A percentile compares a stretch with the other conserved stretches of the same genome.
Conservation (phyloP, 92 coral and sea anemone species). For the Ricordea florida region DNA sequence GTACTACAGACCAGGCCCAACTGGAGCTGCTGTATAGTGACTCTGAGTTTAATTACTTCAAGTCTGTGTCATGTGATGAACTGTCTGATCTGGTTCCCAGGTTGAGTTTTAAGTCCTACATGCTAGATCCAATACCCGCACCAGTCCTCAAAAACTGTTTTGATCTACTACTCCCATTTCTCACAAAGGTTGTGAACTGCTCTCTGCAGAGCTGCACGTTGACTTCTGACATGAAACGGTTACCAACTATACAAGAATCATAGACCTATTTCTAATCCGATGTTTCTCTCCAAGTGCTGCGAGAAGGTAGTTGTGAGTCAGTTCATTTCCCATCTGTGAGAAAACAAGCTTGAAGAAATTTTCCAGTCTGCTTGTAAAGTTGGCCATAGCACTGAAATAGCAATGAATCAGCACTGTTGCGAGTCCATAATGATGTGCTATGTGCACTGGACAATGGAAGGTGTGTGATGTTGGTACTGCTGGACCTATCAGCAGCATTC, state of each 20-base stretch:
- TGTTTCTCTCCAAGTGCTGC: conserved; percentile 14
- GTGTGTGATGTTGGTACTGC: not conserved
- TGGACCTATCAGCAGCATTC: conserved; percentile 2
- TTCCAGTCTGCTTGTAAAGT: conserved; percentile 16
- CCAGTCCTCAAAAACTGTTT: too few relatives aligned
- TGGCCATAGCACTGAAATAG: conserved; percentile 18
- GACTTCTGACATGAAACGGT: conserved; percentile 7
- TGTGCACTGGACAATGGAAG: conserved; percentile 19
- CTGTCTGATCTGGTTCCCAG: conserved; percentile 12
- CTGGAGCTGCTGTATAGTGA: not conserved
- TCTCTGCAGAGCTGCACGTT: not conserved
- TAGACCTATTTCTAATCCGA: conserved; percentile 19
- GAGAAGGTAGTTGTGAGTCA: conserved; percentile 13
- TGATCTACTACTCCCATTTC: too few relatives aligned
- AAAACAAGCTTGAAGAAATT: not conserved
- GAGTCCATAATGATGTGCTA: conserved; percentile 12
- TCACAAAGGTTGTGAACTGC: too few relatives aligned
- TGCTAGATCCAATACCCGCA: too few relatives aligned
- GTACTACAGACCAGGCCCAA: too few relatives aligned
- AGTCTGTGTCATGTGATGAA: conserved; percentile 6
- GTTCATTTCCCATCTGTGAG: conserved; percentile 5
- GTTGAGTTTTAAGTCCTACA: too few relatives aligned
- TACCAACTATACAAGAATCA: not conserved
- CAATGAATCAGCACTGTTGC: conserved; percentile 21
- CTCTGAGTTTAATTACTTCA: not conserved